A percentile compares a stretch with the other conserved stretches of the same genome.
phyloP scores from a whole-genome alignment of 2,888 invertebrate species.

The Mycogona germanica region DNA sequence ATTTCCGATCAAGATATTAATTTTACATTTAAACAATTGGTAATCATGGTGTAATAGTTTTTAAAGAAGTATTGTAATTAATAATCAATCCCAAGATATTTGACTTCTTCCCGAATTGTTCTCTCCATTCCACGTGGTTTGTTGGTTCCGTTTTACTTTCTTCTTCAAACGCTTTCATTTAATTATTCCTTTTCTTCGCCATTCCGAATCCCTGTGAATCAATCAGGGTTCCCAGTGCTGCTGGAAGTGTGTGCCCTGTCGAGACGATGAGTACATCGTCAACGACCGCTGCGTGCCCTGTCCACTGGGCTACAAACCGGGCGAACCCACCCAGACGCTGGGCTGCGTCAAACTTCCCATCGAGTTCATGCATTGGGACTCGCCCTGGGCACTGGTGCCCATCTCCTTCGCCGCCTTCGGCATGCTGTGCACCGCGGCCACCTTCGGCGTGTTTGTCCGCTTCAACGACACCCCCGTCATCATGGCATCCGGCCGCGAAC shows the following conservation, averaged over 20 bases:
- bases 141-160: too few relatives aligned
- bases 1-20: too few relatives aligned
- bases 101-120: too few relatives aligned
- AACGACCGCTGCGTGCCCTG: constrained; percentile 48
- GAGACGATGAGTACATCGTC: constrained; percentile 46
- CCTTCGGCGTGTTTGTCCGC: constrained; percentile 49
- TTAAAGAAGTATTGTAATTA: too few relatives aligned
- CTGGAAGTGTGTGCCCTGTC: constrained; percentile 55
- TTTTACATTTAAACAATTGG: too few relatives aligned
- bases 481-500: constrained; percentile 62
- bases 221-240: constrained; percentile 42
- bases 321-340: constrained; percentile 36
- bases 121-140: too few relatives aligned
- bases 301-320: constrained; percentile 42
- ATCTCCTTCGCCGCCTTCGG: constrained; percentile 48
- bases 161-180: too few relatives aligned
- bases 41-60: too few relatives aligned
- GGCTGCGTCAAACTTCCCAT: constrained; percentile 45
- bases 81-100: not conserved
- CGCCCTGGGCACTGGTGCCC: constrained; percentile 53
- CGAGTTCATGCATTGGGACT: constrained; percentile 47
- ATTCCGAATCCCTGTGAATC: too few relatives aligned
- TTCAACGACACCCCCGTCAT: constrained; percentile 53
- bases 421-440: constrained; percentile 47
- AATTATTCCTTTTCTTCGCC: too few relatives aligned